These are phyloP conservation scores for Epinotia bilunana DNA, from an alignment of 2,888 invertebrate genomes.

Conservation along the genomic window DNA sequence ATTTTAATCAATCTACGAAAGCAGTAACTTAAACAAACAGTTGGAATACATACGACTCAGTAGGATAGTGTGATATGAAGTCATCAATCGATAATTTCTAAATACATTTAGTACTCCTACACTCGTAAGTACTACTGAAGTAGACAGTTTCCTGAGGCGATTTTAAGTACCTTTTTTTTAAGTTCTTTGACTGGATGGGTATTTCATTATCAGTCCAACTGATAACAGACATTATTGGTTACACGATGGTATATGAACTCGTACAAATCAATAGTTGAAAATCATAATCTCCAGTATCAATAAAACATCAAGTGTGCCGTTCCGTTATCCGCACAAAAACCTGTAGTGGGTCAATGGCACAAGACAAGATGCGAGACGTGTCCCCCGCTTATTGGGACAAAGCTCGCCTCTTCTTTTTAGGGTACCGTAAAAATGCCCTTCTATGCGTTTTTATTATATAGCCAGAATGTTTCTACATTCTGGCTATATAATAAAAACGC, in stretches of 20 bases:
- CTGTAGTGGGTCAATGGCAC: conserved; percentile 81
- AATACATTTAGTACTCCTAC: too few relatives aligned
- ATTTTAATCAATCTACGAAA: not conserved
- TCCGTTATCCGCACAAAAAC: conserved; percentile 81
- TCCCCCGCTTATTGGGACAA: conserved; percentile 54
- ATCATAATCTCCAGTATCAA: conserved; percentile 76
- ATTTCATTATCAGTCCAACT: not conserved
- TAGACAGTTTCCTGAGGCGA: not conserved
- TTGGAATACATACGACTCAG: not conserved
- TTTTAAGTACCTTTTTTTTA: conserved; percentile 1
- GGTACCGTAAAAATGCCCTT: conserved; percentile 47
- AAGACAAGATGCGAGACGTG: conserved; percentile 54
- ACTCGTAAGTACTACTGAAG: too few relatives aligned
- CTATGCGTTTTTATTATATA: not conserved
- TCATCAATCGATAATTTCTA: too few relatives aligned
- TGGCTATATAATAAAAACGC: too few relatives aligned
- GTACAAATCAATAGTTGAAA: conserved; percentile 60
- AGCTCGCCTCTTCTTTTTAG: conserved; percentile 52
- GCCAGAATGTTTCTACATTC: not conserved
- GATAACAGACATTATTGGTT: not conserved
- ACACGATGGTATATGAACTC: conserved; percentile 48
- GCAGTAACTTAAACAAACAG: not conserved
- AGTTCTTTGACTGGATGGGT: not conserved
- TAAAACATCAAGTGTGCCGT: conserved; percentile 77
- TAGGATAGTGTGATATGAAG: not conserved